phyloP scores from a whole-genome alignment of 2,797 vertebrate genomes.

The Gymnothorax javanicus region DNA sequence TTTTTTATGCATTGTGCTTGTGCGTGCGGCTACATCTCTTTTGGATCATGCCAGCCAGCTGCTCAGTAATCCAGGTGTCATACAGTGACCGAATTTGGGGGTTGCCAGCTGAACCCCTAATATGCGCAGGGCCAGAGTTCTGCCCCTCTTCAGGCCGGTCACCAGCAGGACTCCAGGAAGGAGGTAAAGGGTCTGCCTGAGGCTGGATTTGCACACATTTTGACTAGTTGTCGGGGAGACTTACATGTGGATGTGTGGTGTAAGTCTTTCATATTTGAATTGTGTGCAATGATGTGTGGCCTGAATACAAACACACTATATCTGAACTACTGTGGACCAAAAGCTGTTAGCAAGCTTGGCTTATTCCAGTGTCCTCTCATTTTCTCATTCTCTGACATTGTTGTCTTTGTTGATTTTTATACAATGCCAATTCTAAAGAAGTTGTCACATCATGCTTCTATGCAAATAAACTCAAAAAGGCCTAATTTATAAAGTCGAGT shows the following conservation, averaged over 20 bases:
- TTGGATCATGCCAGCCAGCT: too few relatives aligned
- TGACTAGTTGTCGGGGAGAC: background rate
- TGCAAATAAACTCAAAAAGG: too few relatives aligned
- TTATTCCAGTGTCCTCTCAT: background rate
- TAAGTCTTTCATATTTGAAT: slow-evolving; percentile 14
- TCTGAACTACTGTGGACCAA: background rate
- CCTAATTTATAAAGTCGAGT: too few relatives aligned
- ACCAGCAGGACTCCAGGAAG: background rate
- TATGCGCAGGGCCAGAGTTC: background rate
- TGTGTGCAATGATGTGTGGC: background rate
- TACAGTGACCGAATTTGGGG: too few relatives aligned
- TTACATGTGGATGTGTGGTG: slow-evolving; percentile 15
- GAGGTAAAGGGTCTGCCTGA: slow-evolving; percentile 6
- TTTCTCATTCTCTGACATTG: background rate
- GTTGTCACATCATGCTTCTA: too few relatives aligned
- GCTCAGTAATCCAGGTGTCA: too few relatives aligned
- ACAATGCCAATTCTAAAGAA: too few relatives aligned
- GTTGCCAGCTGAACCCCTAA: background rate
- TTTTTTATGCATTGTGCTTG: too few relatives aligned
- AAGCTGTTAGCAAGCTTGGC: background rate
- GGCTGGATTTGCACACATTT: slow-evolving; percentile 27
- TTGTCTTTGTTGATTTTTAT: background rate
- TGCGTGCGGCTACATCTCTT: too few relatives aligned
- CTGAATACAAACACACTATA: background rate
- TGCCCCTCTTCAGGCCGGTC: background rate